phyloP scores from a whole-genome alignment of 2,797 vertebrate genomes.

The Typhlichthys eigenmanni region DNA sequence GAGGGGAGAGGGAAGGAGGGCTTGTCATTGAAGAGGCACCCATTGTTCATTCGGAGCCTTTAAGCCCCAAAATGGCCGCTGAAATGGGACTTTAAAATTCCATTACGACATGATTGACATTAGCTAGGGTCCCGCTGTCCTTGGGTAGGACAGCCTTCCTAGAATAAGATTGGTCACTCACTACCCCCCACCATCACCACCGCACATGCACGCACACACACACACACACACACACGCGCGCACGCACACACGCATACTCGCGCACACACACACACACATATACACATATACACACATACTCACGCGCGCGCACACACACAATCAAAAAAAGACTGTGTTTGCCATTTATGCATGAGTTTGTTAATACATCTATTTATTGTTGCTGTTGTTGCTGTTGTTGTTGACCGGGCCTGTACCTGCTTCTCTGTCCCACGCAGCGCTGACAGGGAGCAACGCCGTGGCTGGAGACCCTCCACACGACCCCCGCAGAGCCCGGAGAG shows the following conservation, averaged over 20 bases:
- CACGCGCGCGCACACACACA: too few relatives aligned
- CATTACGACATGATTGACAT: constrained; percentile 50
- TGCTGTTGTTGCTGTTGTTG: too few relatives aligned
- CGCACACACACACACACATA: neutral
- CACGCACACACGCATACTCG: neutral
- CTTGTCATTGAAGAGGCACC: constrained; percentile 67
- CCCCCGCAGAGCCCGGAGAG: too few relatives aligned
- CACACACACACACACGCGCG: neutral
- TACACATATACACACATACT: neutral
- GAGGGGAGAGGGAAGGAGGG: constrained; percentile 10
- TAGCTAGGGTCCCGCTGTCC: constrained; percentile 36
- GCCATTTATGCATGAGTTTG: too few relatives aligned
- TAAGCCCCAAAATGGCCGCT: constrained; percentile 48
- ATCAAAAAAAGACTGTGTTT: too few relatives aligned
- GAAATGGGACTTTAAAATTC: constrained; percentile 46
- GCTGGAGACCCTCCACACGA: too few relatives aligned
- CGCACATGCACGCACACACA: neutral
- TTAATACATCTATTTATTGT: too few relatives aligned
- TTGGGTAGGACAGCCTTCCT: constrained; percentile 9
- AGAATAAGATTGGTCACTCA: too few relatives aligned
- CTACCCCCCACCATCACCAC: neutral
- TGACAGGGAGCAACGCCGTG: too few relatives aligned
- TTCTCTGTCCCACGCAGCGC: too few relatives aligned
- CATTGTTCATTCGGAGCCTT: constrained; percentile 62
- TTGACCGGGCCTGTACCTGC: too few relatives aligned